Evolutionary conservation across 2,797 vertebrate species (phyloP).

Genomic region (Percopsis omiscomaycus): DNA sequence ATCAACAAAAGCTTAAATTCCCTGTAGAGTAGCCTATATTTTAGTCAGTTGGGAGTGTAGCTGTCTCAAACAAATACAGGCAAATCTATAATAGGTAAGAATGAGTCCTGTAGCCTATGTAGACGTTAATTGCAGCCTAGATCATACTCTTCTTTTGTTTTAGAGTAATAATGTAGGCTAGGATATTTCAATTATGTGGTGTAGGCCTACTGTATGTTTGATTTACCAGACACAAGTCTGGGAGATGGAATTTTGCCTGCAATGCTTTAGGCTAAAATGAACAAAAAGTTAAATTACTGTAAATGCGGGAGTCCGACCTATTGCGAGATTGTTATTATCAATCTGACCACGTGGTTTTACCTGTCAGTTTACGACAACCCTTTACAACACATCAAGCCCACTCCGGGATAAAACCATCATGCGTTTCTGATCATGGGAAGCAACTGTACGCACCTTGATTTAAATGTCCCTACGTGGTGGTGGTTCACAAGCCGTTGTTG

Average conservation of each 20-base stretch:
- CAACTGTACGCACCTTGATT: slow-evolving; percentile 53
- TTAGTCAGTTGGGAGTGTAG: too few relatives aligned
- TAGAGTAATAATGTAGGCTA: neutral
- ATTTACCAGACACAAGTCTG: neutral
- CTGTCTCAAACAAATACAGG: too few relatives aligned
- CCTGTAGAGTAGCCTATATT: neutral
- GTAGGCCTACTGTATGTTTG: neutral
- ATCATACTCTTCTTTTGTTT: neutral
- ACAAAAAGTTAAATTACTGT: neutral
- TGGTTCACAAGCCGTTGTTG: slow-evolving; percentile 7
- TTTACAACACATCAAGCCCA: neutral
- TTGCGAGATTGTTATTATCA: slow-evolving; percentile 7
- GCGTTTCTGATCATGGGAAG: neutral
- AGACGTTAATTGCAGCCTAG: too few relatives aligned
- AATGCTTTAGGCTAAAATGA: neutral
- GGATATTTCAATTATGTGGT: too few relatives aligned
- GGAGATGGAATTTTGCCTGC: neutral
- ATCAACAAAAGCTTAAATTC: neutral
- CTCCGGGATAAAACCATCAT: neutral
- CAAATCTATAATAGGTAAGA: too few relatives aligned
- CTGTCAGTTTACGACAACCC: slow-evolving; percentile 10
- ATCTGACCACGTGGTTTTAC: slow-evolving; percentile 51
- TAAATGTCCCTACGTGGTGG: slow-evolving; percentile 6
- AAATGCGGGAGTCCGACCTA: neutral
- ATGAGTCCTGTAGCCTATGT: too few relatives aligned